phyloP scores from a whole-genome alignment of 2,888 invertebrate genomes.

The Xestia rhomboidea region DNA sequence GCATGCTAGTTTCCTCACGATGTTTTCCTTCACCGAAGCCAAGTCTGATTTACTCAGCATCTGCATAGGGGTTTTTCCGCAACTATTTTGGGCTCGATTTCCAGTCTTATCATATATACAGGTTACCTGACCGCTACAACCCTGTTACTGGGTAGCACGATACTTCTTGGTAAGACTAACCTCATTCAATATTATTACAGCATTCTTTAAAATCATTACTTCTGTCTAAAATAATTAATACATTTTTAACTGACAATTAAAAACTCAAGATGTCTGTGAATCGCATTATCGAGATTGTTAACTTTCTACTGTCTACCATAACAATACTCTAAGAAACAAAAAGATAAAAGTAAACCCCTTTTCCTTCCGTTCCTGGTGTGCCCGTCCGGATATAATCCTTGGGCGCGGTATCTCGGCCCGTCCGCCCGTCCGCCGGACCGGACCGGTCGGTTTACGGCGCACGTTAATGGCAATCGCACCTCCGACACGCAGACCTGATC shows the following conservation, averaged over 20 bases:
- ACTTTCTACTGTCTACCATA: background rate
- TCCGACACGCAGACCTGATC: constrained; percentile 70
- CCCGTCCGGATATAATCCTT: constrained; percentile 73
- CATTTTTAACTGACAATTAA: background rate
- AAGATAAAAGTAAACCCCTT: constrained; percentile 13
- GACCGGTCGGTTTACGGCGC: constrained; percentile 77
- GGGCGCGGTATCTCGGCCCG: constrained; percentile 77
- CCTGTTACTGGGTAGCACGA: background rate
- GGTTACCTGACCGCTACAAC: background rate
- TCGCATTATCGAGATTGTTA: background rate
- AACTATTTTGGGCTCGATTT: background rate
- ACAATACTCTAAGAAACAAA: constrained; percentile 8
- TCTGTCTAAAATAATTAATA: background rate
- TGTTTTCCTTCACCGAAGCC: too few species aligned
- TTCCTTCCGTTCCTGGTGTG: constrained; percentile 45
- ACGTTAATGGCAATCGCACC: constrained; percentile 80
- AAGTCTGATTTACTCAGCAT: background rate
- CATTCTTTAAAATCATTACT: background rate
- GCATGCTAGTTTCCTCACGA: too few species aligned
- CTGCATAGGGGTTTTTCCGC: background rate
- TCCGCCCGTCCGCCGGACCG: constrained; percentile 56
- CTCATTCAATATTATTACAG: background rate
- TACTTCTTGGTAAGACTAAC: background rate
- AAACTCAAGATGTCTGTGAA: background rate
- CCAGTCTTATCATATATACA: background rate